These are phyloP conservation scores for Cistogaster globosa DNA, from an alignment of 2,888 invertebrate species.

Conservation along the genomic window DNA sequence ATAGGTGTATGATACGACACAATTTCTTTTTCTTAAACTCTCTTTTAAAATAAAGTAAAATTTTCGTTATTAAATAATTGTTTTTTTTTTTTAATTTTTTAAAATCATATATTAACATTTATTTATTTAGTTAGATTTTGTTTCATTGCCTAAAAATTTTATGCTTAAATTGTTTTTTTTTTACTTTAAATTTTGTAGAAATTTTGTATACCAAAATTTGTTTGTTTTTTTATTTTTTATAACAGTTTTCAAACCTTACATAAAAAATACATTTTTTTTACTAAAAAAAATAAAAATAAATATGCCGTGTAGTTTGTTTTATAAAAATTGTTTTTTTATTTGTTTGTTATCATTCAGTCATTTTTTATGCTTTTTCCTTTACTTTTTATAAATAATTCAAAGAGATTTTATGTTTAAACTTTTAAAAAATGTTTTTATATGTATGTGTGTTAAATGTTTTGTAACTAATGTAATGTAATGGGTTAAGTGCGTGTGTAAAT, in stretches of 20 bases:
- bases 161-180: constrained; percentile 47
- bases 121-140: constrained; percentile 47
- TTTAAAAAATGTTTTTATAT: neutral
- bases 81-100: constrained; percentile 47
- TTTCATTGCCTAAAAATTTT: constrained; percentile 68
- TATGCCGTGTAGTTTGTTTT: constrained; percentile 61
- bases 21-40: constrained; percentile 9
- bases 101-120: constrained; percentile 60
- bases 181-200: constrained; percentile 63
- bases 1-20: constrained; percentile 60
- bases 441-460: constrained; percentile 41
- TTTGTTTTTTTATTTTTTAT: constrained; percentile 57
- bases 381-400: constrained; percentile 33
- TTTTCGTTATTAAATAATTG: constrained; percentile 44
- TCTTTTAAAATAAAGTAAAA: constrained; percentile 62
- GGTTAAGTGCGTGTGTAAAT: neutral
- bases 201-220: constrained; percentile 71
- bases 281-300: constrained; percentile 70
- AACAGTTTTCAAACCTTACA: constrained; percentile 68
- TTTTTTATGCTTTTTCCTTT: constrained; percentile 41
- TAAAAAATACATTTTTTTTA: constrained; percentile 67
- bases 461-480: constrained; percentile 12
- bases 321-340: constrained; percentile 46
- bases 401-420: constrained; percentile 13
- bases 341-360: constrained; percentile 68